Conservation (phyloP, 2,113 vertebrate genomes). For the Trichechus manatus region DNA sequence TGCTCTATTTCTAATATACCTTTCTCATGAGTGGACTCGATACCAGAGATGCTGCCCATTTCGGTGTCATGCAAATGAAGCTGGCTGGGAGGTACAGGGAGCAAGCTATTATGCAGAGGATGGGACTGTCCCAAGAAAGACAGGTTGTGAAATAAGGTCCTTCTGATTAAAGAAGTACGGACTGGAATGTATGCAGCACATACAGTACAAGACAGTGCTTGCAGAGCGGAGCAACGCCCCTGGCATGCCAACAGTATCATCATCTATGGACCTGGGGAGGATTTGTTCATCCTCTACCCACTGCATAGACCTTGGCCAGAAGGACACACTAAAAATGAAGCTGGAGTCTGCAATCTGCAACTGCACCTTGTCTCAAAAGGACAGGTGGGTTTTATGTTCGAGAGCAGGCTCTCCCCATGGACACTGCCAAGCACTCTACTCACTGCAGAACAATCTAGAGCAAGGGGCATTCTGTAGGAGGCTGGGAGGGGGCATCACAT, state of each 20-base stretch:
- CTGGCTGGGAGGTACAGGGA: neutral
- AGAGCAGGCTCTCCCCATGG: neutral
- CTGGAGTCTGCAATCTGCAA: neutral
- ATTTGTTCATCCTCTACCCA: neutral
- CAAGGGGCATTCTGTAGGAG: neutral
- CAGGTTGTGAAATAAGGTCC: neutral
- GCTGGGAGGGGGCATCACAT: neutral
- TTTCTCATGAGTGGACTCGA: neutral
- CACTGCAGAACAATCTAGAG: neutral
- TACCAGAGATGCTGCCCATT: neutral
- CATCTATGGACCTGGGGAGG: fast-evolving
- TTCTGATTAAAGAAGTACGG: neutral
- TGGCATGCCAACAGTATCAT: neutral
- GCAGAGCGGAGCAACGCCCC: neutral
- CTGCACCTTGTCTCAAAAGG: neutral
- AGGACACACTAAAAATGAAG: neutral
- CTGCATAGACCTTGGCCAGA: neutral
- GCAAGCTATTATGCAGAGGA: neutral
- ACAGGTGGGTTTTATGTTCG: neutral
- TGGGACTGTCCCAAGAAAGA: neutral
- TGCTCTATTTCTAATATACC: neutral
- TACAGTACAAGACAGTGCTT: neutral
- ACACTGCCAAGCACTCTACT: neutral
- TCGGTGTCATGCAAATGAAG: neutral
- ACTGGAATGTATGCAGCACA: neutral